Evolutionary conservation across 1,140 invertebrate genomes (phyloP), one percentile per base, ranked within the genome.

Genomic region (Lordiphosa clarofinis): DNA sequence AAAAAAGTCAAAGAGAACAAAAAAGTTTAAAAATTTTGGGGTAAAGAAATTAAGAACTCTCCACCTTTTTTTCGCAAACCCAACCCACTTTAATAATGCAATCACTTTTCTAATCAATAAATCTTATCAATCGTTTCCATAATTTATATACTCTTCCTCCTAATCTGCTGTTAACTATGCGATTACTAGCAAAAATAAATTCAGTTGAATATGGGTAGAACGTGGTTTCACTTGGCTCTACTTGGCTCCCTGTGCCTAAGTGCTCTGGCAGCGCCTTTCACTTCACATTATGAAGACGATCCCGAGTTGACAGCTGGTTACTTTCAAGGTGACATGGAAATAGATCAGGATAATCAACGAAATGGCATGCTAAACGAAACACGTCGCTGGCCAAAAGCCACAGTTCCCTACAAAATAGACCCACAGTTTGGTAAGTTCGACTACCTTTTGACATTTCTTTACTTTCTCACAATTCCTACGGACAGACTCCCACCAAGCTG

Each of bases 391-490:
- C 71, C 75, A 11, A 79, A 82, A 39, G 76, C 87, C 21, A 90
- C 90, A 36, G 89, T 90, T 15, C 90, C 76, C 13, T 87, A 87
- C 35, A 75, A 60, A 48, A 87, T 87, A n/a, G 58, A 68, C 1
- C 50, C 72, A 5, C 55, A 54, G 5, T 87, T 87, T 50, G 48
- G 75, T 92, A 33, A 13, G 36, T 37, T 8, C 4, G 3, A n/a
- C 3, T 0, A 31, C 15, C 12, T 6, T 54, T 9, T 4, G 3
- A 21, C 9, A 10, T 5, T 15, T 37, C 5, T 21, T 1, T 12
- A 10, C n/a, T 38, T 28, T 15, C 15, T 1, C 35, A 2, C 35
- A 28, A 9, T 13, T 13, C 21, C 9, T 6, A 5, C 6, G 12
- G 11, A 15, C 5, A 70, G 63, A 38, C 12, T 21, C 47, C 35